phyloP scores from a whole-genome alignment of 2,888 invertebrate genomes.

The Formica aserva region DNA sequence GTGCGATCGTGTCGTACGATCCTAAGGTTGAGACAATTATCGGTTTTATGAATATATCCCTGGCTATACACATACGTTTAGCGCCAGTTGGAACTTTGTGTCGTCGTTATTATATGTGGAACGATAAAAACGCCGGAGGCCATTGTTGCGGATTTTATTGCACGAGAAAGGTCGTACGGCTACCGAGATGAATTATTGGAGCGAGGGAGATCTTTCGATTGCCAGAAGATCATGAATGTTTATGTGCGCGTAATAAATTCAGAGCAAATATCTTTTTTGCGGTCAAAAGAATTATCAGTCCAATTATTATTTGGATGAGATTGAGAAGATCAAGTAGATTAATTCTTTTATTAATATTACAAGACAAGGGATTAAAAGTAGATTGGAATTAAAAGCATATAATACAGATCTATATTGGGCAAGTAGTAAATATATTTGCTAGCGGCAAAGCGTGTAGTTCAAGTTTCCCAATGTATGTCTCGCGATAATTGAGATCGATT shows the following conservation, averaged over 20 bases:
- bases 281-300: background rate
- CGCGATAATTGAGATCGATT: slow-evolving; percentile 50
- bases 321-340: background rate
- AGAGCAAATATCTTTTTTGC: background rate
- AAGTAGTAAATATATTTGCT: slow-evolving; percentile 18
- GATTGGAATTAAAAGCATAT: background rate
- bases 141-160: slow-evolving; percentile 51
- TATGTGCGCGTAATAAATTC: slow-evolving; percentile 29
- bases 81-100: slow-evolving; percentile 36
- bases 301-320: slow-evolving; percentile 5
- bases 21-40: slow-evolving; percentile 72
- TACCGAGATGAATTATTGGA: slow-evolving; percentile 46
- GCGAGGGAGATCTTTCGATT: slow-evolving; percentile 22
- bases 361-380: background rate
- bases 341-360: background rate
- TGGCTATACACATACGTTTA: slow-evolving; percentile 21
- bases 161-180: slow-evolving; percentile 8
- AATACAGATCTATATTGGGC: background rate
- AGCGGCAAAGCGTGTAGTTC: background rate
- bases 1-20: slow-evolving; percentile 52
- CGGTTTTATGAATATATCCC: slow-evolving; percentile 64
- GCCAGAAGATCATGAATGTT: slow-evolving; percentile 27
- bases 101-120: slow-evolving; percentile 33
- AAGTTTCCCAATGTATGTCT: background rate
- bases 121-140: slow-evolving; percentile 50